Base-by-base conservation (phyloP, 2,888 invertebrate species). In the Acholoe squamosa region DNA sequence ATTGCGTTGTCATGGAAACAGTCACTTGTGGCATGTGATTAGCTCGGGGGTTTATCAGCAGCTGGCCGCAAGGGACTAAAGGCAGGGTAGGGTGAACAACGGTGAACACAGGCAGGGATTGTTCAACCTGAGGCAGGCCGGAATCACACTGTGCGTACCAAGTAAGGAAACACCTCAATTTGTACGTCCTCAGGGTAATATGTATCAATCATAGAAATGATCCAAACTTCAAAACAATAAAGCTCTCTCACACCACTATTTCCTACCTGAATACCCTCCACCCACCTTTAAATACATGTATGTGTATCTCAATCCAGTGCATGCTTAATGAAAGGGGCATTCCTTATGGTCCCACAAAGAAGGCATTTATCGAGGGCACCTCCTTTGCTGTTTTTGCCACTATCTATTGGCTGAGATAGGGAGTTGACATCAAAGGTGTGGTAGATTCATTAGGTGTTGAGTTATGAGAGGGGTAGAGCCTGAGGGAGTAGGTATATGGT, bases 191-290 rank as follows among this genome's bases (percentile, higher is more conserved):
- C 61, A 61, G 61, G 61, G 61, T 14, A 61, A 61, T n/a, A n/a
- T 61, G 61, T 61, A 61, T 61, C 61, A 61, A 61, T 61, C 61
- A 61, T 61, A 61, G 14, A 61, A 61, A 61, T 61, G 61, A 61
- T 61, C 61, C 61, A 61, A 61, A 61, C 61, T 1, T 19, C 61
- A 61, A 61, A 61, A 61, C 61, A 61, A 61, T 7, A 3, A 3
- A 3, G n/a, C 61, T 43, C 43, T 43, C 3, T 43, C 10, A 7
- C 43, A 43, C 43, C 43, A 43, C 43, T 43, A 43, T 43, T 43
- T 43, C 10, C 43, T 43, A 10, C 43, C 10, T 43, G 43, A 43
- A 43, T 43, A 43, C 10, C 43, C 3, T 43, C 10, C 43, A 43
- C 43, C 43, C 43, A 43, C 43, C 43, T 3, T 7, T 7, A 43